Conservation (phyloP, 2,888 invertebrate genomes). For the Drosophila leonis region DNA sequence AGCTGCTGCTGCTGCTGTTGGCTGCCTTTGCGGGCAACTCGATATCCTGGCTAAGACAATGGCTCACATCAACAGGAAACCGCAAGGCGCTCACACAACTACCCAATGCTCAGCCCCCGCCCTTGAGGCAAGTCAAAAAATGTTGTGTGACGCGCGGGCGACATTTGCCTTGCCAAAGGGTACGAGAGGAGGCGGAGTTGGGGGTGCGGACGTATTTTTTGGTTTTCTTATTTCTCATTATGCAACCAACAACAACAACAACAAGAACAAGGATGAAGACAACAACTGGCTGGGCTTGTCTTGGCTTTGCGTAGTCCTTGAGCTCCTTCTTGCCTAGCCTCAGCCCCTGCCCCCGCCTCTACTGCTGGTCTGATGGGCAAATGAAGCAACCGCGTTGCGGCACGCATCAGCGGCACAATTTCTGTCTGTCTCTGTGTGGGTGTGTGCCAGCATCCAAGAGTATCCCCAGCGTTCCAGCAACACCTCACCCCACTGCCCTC, state of each 20-base stretch:
- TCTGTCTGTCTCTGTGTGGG: conserved; percentile 20
- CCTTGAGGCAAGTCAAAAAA: conserved; percentile 31
- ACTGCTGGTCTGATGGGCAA: conserved; percentile 29
- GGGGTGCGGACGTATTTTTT: conserved; percentile 23
- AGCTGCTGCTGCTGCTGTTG: conserved; percentile 23
- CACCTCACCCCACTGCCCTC: neutral
- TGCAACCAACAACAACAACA: conserved; percentile 44
- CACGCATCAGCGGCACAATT: conserved; percentile 68
- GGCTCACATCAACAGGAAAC: conserved; percentile 78
- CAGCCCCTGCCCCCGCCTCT: neutral
- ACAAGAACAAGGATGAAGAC: conserved; percentile 17
- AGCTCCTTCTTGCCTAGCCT: conserved; percentile 15
- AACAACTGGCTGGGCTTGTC: conserved; percentile 10
- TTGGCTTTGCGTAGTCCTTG: conserved; percentile 28
- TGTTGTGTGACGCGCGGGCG: conserved; percentile 51
- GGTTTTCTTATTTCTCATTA: conserved; percentile 73
- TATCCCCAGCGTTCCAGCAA: neutral
- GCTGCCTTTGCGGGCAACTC: conserved; percentile 58
- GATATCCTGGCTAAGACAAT: conserved; percentile 76
- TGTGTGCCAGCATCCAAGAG: conserved; percentile 11
- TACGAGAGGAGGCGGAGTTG: neutral
- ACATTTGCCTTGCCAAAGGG: conserved; percentile 42
- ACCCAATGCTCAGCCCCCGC: conserved; percentile 9
- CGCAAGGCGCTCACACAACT: conserved; percentile 52
- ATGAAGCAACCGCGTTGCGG: conserved; percentile 66